Percentiles rank a stretch among this genome's conserved stretches.
Evolutionary conservation across 2,888 invertebrate genomes (phyloP).

Genomic region (Trilocha varians): DNA sequence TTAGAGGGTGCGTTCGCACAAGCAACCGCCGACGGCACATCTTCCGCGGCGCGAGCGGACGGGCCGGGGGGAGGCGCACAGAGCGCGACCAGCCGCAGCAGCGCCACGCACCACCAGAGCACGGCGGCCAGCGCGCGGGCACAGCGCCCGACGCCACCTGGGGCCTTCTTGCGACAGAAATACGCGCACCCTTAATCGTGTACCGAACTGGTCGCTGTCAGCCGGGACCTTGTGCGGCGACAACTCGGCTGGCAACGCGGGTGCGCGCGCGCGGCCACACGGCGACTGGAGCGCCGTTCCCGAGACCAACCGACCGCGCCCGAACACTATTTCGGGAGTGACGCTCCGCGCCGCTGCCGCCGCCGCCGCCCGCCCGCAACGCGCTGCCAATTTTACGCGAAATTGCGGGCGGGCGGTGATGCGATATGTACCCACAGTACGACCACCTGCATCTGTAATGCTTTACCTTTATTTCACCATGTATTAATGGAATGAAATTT

Average conservation of each 20-base stretch:
- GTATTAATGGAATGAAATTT: slow-evolving; percentile 32
- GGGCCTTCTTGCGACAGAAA: slow-evolving; percentile 65
- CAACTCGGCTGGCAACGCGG: slow-evolving; percentile 60
- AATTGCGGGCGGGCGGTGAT: slow-evolving; percentile 73
- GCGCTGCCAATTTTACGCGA: slow-evolving; percentile 73
- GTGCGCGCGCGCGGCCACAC: slow-evolving; percentile 70
- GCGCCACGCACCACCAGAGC: slow-evolving; percentile 72
- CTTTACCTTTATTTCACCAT: slow-evolving; percentile 24
- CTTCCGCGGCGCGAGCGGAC: slow-evolving; percentile 60
- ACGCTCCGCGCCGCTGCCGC: slow-evolving; percentile 63
- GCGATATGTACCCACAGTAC: slow-evolving; percentile 60
- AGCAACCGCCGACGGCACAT: slow-evolving; percentile 57
- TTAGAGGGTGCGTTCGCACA: slow-evolving; percentile 60
- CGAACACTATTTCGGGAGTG: slow-evolving; percentile 73
- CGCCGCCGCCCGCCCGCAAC: slow-evolving; percentile 64
- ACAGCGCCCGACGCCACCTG: slow-evolving; percentile 65
- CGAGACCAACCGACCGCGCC: slow-evolving; percentile 65
- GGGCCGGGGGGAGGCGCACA: slow-evolving; percentile 66
- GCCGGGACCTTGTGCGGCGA: slow-evolving; percentile 49
- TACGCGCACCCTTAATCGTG: slow-evolving; percentile 61
- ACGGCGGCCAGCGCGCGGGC: slow-evolving; percentile 72
- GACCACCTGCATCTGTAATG: slow-evolving; percentile 47
- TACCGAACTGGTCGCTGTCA: slow-evolving; percentile 45
- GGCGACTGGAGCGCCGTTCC: slow-evolving; percentile 67
- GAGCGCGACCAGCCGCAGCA: slow-evolving; percentile 69